Base-by-base conservation (phyloP, 2,113 vertebrate genomes). In the Acrocephalus arundinaceus region DNA sequence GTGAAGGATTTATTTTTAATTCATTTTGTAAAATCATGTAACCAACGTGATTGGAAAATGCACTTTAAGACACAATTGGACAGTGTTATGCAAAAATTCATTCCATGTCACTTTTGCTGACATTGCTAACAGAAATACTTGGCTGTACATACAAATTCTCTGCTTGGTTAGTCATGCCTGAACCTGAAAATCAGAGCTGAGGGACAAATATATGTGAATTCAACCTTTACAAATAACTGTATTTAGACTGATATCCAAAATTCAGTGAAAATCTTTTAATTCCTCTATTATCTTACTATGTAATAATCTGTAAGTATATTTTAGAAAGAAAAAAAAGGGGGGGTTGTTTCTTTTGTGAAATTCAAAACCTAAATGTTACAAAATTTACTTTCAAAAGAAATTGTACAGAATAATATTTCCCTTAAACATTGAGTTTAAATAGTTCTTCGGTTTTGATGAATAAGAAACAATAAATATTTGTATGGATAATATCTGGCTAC, bases 91-190 rank as follows among this genome's bases (percentile, higher is more conserved):
- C 19, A 70, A 73, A 93, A 93, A 30, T 37, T 37, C 2, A 67
- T 91, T 89, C 39, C n/a, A 75, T 30, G 37, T 48, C 35, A 71
- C 20, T 41, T 49, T 83, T 84, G 37, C 51, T 74, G 85, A 70
- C 13, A n/a, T 48, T 1, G 7, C 35, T 90, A 67, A 43, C 18
- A 91, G 61, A 81, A 93, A 65, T 55, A 3, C 18, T 81, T 91
- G 25, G 24, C 70, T 39, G 22, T 65, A 66, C 11, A 31, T 65
- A 39, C 9, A 80, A 73, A 70, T 84, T 80, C 24, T 89, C 66
- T 89, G 54, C 77, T 84, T 89, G 37, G 41, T 85, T 90, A 90
- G 52, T 85, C 78, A 91, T 62, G 41, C 14, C 24, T 91, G 57
- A 91, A 84, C 15, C 43, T 85, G 61, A 71, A 87, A 85, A 81